Evolutionary conservation across 2,113 vertebrate genomes (phyloP).

Genomic region (Sylvia atricapilla): DNA sequence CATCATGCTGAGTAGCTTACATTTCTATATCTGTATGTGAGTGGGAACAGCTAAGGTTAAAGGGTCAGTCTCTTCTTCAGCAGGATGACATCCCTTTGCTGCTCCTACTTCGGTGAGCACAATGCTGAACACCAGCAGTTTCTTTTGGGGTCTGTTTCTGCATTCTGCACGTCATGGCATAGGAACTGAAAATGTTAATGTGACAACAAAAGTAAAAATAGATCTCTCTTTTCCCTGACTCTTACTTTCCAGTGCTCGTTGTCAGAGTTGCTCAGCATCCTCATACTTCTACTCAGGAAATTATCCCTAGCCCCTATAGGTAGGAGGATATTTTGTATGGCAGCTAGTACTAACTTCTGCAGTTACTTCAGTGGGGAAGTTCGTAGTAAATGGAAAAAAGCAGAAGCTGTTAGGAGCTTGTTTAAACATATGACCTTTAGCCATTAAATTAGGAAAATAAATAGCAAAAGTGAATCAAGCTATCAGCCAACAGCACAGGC

Average conservation of each 20-base stretch:
- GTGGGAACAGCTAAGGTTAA: conserved; percentile 59
- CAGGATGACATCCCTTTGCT: conserved; percentile 8
- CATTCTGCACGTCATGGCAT: background rate
- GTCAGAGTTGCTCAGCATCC: background rate
- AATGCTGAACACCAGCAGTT: background rate
- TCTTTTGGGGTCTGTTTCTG: background rate
- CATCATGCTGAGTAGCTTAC: conserved; percentile 61
- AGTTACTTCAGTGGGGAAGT: background rate
- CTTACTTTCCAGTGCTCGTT: background rate
- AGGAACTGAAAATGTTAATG: background rate
- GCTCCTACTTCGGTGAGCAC: background rate
- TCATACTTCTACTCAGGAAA: background rate
- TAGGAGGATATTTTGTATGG: background rate
- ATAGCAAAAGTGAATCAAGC: background rate
- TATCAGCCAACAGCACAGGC: background rate
- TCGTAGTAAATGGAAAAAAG: background rate
- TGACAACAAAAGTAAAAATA: background rate
- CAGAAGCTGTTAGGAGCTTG: background rate
- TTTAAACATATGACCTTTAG: background rate
- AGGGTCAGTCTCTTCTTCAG: conserved; percentile 53
- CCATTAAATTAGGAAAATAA: background rate
- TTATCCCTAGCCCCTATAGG: background rate
- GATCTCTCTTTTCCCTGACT: background rate
- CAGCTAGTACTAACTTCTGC: background rate
- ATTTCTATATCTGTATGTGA: conserved; percentile 65